Base-by-base conservation (phyloP, 2,888 invertebrate species). In the Hecatera dysodea region DNA sequence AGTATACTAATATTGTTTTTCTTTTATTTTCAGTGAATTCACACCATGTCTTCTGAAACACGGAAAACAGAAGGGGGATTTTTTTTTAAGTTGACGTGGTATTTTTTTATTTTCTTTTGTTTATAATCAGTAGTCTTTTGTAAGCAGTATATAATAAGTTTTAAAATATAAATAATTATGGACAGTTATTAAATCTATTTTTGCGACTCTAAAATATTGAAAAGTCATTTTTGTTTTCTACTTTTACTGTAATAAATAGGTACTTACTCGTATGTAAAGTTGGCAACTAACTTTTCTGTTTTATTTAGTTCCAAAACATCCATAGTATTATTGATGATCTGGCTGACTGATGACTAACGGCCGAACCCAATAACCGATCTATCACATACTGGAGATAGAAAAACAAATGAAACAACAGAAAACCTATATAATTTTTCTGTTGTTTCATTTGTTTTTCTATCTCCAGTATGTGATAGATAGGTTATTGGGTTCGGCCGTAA, bases 141-240 rank as follows among this genome's bases (percentile, higher is more conserved):
- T 75, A 61, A 70, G 52, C 11, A 27, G 44, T 80, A 65, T 75
- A 78, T 67, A n/a, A 75, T 80, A 67, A 64, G 70, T 78, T 70
- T 70, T n/a, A 80, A 70, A 64, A 70, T 75, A 57, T 61, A 46
- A 61, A 19, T 75, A 80, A 76, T 69, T 63, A 44, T 15, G n/a
- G n/a, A n/a, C n/a, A 66, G 44, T 68, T 63, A 67, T 63, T 79
- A 80, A 36, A 52, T 60, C 48, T 60, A 24, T 44, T 46, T n/a
- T 56, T 79, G 27, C 42, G 46, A 56, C 19, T 63, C n/a, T 46
- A 22, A 55, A 44, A 64, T 50, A 42, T 68, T 57, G 19, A 50
- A 39, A 77, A 61, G 12, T 24, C 7, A 17, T 52, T 52, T 78
- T 60, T 78, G 22, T 52, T n/a, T 19, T 53, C n/a, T 33, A 39